Percentiles rank a stretch among this genome's conserved stretches.
These are phyloP conservation scores for Hypotaenidia okinawae DNA, from an alignment of 2,797 vertebrate genomes.

Conservation along the genomic window DNA sequence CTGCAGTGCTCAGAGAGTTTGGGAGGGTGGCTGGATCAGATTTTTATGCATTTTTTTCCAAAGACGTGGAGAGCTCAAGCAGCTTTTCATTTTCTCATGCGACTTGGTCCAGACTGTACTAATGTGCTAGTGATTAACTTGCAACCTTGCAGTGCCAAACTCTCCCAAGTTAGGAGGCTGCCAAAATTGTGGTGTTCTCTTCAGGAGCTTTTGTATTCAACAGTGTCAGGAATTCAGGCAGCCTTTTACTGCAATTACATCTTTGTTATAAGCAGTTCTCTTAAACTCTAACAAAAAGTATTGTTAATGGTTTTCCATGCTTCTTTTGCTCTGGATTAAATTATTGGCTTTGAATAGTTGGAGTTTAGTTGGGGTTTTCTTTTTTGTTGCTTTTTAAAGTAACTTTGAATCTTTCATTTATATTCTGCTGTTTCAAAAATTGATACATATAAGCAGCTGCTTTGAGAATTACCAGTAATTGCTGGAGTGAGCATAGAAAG, in stretches of 20 bases:
- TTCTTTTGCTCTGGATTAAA: slow-evolving; percentile 15
- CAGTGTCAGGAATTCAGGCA: background rate
- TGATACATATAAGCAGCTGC: background rate
- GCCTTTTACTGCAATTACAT: slow-evolving; percentile 30
- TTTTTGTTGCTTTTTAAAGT: too few relatives aligned
- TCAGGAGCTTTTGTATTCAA: slow-evolving; percentile 46
- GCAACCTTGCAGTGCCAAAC: slow-evolving; percentile 49
- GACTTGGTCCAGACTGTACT: background rate
- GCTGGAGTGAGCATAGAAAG: background rate
- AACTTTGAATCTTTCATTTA: background rate
- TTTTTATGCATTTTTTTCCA: background rate
- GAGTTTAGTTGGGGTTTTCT: too few relatives aligned
- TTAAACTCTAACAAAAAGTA: slow-evolving; percentile 1
- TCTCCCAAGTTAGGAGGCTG: slow-evolving; percentile 4
- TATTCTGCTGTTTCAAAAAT: background rate
- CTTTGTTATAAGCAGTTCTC: slow-evolving; percentile 13
- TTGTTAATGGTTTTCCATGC: background rate
- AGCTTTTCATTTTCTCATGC: background rate
- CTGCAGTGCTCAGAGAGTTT: background rate
- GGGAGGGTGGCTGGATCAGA: background rate
- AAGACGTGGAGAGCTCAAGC: background rate
- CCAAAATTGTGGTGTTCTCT: slow-evolving; percentile 35
- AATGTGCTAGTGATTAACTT: slow-evolving; percentile 66
- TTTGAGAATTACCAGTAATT: background rate
- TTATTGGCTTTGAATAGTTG: background rate